Conservation (phyloP, 2,888 invertebrate species). For the Aphidoletes aphidimyza region DNA sequence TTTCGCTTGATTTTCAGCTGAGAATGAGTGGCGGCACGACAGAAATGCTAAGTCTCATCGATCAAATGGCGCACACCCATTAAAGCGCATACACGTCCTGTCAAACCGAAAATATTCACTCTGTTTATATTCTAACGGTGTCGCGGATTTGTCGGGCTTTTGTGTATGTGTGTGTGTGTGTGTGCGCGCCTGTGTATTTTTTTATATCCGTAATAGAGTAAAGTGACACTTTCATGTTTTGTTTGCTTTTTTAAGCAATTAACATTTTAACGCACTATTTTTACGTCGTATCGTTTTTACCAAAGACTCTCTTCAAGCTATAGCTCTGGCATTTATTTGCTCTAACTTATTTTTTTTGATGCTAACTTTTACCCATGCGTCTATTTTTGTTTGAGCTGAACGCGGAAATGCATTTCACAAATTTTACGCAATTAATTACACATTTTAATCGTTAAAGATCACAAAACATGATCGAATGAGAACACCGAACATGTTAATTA, state of each 20-base stretch:
- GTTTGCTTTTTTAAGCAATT: neutral
- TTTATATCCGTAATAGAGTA: neutral
- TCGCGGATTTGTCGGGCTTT: no score
- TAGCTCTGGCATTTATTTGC: no score
- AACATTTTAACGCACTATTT: slow-evolving; percentile 45
- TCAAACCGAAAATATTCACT: no score
- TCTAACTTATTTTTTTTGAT: neutral
- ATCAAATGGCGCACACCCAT: slow-evolving; percentile 31
- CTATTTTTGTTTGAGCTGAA: slow-evolving; percentile 29
- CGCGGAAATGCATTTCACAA: slow-evolving; percentile 11
- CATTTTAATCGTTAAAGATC: neutral
- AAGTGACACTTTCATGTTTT: neutral
- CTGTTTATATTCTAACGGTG: no score
- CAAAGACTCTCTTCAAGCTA: neutral
- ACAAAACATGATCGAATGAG: slow-evolving; percentile 19
- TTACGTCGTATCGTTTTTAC: no score
- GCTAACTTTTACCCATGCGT: neutral
- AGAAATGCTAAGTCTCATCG: slow-evolving; percentile 11
- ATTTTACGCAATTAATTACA: slow-evolving; percentile 33
- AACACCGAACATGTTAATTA: slow-evolving; percentile 13
- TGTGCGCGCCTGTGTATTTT: no score
- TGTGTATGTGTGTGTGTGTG: no score
- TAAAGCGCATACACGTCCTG: no score
- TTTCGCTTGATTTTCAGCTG: neutral
- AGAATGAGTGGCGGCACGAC: slow-evolving; percentile 14